These are phyloP conservation scores for Mnemiopsis leidyi DNA, from an alignment of 37 sponge, comb jelly and placozoan species.

Conservation along the genomic window DNA sequence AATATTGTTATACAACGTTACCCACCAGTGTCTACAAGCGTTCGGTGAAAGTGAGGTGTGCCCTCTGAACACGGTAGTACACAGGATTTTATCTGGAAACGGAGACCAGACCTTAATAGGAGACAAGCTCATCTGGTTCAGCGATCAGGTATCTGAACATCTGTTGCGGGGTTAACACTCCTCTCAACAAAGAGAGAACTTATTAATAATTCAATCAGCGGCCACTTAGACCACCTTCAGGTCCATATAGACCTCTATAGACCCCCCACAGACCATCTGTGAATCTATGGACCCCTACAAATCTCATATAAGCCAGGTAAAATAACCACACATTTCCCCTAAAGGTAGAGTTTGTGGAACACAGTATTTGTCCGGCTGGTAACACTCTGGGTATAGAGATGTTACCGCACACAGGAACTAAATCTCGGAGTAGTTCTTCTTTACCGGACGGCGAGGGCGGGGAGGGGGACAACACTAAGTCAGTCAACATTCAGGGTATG, in stretches of 20 bases:
- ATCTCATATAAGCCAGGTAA: no score
- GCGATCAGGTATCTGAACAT: constrained; percentile 39
- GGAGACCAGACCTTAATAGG: constrained; percentile 17
- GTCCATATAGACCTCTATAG: no score
- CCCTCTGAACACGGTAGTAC: constrained; percentile 40
- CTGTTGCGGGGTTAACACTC: not conserved
- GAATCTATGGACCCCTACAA: no score
- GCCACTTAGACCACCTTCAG: no score
- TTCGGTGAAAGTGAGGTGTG: constrained; percentile 40
- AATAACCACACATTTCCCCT: no score
- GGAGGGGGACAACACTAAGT: not conserved
- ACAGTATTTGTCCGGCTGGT: constrained; percentile 56
- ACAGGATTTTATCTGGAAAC: not conserved
- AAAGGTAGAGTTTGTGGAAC: constrained; percentile 50
- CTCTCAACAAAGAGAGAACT: no score
- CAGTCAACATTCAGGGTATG: not conserved
- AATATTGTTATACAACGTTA: no score
- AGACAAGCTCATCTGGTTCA: constrained; percentile 59
- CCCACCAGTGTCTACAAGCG: constrained; percentile 56
- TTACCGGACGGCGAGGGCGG: not conserved
- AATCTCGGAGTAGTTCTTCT: constrained; percentile 27
- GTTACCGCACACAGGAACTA: constrained; percentile 58
- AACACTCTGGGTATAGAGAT: constrained; percentile 65
- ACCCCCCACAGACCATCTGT: no score
- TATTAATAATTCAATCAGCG: no score